A percentile compares a stretch with the other conserved stretches of the same genome.
Evolutionary conservation across 2,888 invertebrate species (phyloP).

Genomic region (Marronus borbonicus): DNA sequence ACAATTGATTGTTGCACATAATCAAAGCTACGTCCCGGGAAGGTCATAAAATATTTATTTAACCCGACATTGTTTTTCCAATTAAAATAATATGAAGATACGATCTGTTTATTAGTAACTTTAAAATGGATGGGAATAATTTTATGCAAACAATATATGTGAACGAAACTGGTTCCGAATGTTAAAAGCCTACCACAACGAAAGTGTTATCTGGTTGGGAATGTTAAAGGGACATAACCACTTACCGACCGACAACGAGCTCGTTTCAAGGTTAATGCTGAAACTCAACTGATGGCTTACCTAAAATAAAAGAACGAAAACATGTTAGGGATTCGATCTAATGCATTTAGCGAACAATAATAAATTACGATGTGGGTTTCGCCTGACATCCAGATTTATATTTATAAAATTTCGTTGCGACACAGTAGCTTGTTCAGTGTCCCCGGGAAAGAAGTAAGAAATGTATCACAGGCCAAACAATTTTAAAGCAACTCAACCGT

Average conservation of each 20-base stretch:
- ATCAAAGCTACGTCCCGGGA: too few species aligned
- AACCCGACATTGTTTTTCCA: too few species aligned
- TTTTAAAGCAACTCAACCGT: constrained; percentile 30
- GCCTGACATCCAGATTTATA: constrained; percentile 24
- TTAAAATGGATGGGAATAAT: too few species aligned
- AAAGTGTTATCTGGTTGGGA: too few species aligned
- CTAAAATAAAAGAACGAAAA: constrained; percentile 6
- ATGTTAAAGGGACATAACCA: background rate
- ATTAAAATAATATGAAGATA: too few species aligned
- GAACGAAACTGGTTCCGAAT: too few species aligned
- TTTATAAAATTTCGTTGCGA: constrained; percentile 42
- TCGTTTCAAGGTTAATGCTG: background rate
- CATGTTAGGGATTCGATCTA: constrained; percentile 12
- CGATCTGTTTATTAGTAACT: too few species aligned
- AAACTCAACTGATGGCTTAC: constrained; percentile 1
- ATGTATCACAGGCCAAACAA: constrained; percentile 35
- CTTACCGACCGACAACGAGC: background rate
- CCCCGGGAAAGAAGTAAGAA: constrained; percentile 30
- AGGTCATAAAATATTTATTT: too few species aligned
- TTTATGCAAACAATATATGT: too few species aligned
- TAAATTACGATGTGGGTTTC: constrained; percentile 24
- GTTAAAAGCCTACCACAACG: too few species aligned
- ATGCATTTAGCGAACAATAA: constrained; percentile 23
- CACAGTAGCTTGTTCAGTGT: constrained; percentile 32
- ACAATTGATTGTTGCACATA: too few species aligned